Base-by-base conservation (phyloP, 2,113 vertebrate genomes). In the Stegastes partitus region DNA sequence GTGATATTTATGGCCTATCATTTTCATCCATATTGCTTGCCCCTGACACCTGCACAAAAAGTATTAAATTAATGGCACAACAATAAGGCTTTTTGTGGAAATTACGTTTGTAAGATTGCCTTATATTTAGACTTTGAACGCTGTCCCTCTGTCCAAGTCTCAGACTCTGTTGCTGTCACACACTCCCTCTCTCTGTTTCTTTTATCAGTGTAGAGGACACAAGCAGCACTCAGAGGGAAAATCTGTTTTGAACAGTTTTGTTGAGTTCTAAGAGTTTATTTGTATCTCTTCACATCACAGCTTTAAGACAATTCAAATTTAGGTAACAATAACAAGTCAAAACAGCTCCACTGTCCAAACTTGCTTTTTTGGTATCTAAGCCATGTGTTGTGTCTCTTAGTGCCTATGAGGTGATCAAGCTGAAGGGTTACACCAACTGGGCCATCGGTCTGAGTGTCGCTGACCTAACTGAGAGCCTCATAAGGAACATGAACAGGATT, bases 391-490 rank as follows among this genome's bases (percentile, higher is more conserved):
- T 86, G 39, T 83, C 11, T 72, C 47, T 67, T 79, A 99, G 98
- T 94, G 98, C 98, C 57, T 99, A 99, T 1, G 97, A 99, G 79
- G 96, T 99, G 77, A 99, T 99, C 94, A 98, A 76, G 84, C 96
- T 99, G 21, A 99, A 99, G 88, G 98, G 98, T 21, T 99, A 99
- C 83, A 99, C 98, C 28, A 99, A 99, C 95, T 99, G 98, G 98
- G 98, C 98, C 77, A 99, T 99, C 74, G 98, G 98, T 58, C 83
- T 99, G 58, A 99, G 98, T 15, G 97, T 99, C 55, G 98, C 97
- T 15, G 96, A 99, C 65, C 94, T 99, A 49, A 94, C 95, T 3
- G 98, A 99, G 80, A 96, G 95, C 75, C 95, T 99, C 11, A 79
- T 98, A 61, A 98, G 95, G 93, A 98, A 99, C 87, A 89, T 99